Percentiles rank a stretch among this genome's conserved stretches.
These are phyloP conservation scores for Sebastes miniatus DNA, from an alignment of 2,797 vertebrate genomes.

Conservation along the genomic window DNA sequence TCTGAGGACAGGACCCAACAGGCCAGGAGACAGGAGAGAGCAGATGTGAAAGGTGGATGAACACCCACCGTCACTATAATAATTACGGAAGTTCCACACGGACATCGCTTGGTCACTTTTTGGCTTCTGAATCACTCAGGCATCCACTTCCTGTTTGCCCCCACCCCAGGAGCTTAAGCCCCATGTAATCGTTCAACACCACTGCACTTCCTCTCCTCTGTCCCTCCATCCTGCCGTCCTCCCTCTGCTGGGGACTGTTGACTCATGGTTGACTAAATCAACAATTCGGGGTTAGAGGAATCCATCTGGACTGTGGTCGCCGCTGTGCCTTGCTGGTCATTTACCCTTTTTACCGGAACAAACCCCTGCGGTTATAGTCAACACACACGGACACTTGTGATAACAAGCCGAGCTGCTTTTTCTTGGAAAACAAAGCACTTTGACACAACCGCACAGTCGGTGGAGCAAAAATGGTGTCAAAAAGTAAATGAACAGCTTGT, in stretches of 20 bases:
- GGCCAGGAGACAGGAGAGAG: conserved; percentile 46
- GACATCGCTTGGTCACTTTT: conserved; percentile 19
- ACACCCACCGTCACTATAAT: background rate
- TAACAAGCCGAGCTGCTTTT: conserved; percentile 55
- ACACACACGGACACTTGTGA: conserved; percentile 61
- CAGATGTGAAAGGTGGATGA: conserved; percentile 23
- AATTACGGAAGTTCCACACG: conserved; percentile 30
- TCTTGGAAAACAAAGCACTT: conserved; percentile 42
- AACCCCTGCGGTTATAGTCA: conserved; percentile 53
- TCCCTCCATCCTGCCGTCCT: conserved; percentile 45
- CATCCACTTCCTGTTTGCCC: conserved; percentile 71
- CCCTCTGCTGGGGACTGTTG: conserved; percentile 67
- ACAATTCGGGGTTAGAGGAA: conserved; percentile 57
- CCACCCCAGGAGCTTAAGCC: conserved; percentile 59
- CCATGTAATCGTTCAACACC: conserved; percentile 73
- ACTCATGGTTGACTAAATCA: conserved; percentile 77
- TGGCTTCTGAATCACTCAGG: conserved; percentile 55
- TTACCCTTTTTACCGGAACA: conserved; percentile 63
- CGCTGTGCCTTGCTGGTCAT: conserved; percentile 58
- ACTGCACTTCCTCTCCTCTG: conserved; percentile 61
- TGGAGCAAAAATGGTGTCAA: conserved; percentile 27
- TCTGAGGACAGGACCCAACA: conserved; percentile 73
- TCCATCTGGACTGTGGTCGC: conserved; percentile 62
- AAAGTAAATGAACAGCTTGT: conserved; percentile 42
- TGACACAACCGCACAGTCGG: conserved; percentile 39